phyloP scores from a whole-genome alignment of 2,113 vertebrate genomes.

The Thinocorus orbignyianus region DNA sequence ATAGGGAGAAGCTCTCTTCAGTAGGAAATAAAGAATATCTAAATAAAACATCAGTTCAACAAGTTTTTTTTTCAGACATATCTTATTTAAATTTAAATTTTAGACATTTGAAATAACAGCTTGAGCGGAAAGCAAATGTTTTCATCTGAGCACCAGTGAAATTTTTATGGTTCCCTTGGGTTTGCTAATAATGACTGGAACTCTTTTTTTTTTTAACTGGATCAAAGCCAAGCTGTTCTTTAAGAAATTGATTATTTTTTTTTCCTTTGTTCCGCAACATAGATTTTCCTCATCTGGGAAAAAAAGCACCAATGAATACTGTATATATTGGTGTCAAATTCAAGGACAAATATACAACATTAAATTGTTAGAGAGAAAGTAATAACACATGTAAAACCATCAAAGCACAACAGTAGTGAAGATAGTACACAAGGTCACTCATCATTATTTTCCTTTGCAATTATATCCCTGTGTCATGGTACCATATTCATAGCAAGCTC shows the following conservation, averaged over 20 bases:
- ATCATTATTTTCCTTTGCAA: neutral
- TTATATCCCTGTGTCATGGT: neutral
- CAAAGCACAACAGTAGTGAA: neutral
- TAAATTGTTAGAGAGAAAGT: slow-evolving; percentile 33
- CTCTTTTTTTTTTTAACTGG: slow-evolving; percentile 23
- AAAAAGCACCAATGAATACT: neutral
- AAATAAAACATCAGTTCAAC: slow-evolving; percentile 37
- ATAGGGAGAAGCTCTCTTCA: neutral
- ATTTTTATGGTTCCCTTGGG: slow-evolving; percentile 47
- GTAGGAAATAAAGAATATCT: slow-evolving; percentile 18
- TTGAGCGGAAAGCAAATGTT: neutral
- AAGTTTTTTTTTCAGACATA: slow-evolving; percentile 6
- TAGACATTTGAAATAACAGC: slow-evolving; percentile 7
- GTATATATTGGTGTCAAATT: slow-evolving; percentile 48
- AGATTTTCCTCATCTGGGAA: slow-evolving; percentile 31
- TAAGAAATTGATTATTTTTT: slow-evolving; percentile 18
- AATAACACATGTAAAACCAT: slow-evolving; percentile 16
- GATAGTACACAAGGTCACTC: neutral
- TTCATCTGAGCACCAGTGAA: slow-evolving; percentile 40
- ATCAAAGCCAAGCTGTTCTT: slow-evolving; percentile 63
- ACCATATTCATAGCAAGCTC: neutral
- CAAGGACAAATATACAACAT: slow-evolving; percentile 36
- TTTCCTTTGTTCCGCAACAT: neutral
- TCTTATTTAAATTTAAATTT: slow-evolving; percentile 52
- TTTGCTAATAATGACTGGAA: slow-evolving; percentile 57